Conservation (phyloP, 1,140 invertebrate genomes). For the Leptonema lineaticorne region DNA sequence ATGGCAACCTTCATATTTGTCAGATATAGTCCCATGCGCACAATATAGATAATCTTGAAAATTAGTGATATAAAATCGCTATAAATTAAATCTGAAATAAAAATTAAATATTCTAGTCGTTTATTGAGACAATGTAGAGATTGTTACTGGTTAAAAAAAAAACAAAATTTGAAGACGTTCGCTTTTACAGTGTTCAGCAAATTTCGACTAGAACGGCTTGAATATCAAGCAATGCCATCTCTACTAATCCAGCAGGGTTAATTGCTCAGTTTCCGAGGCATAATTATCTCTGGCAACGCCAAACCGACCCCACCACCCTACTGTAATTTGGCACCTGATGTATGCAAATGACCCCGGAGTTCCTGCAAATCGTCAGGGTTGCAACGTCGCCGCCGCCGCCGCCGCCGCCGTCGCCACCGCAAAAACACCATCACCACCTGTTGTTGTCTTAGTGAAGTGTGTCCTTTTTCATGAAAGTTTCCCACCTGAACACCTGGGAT, state of each 20-base stretch:
- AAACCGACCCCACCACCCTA: neutral
- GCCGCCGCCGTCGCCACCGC: constrained; percentile 2
- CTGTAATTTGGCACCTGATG: constrained; percentile 41
- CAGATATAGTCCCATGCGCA: too few relatives aligned
- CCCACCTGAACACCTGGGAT: neutral
- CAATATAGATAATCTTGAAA: too few relatives aligned
- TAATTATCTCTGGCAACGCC: constrained; percentile 22
- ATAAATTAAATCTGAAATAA: too few relatives aligned
- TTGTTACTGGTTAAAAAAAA: too few relatives aligned
- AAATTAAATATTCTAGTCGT: too few relatives aligned
- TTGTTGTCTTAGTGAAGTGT: constrained; percentile 11
- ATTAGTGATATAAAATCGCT: too few relatives aligned
- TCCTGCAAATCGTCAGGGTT: constrained; percentile 30
- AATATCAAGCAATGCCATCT: neutral
- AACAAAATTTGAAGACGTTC: too few relatives aligned
- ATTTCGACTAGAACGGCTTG: too few relatives aligned
- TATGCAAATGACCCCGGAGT: constrained; percentile 40
- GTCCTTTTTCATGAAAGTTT: neutral
- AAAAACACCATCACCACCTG: constrained; percentile 22
- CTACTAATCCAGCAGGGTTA: constrained; percentile 24
- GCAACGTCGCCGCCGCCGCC: neutral
- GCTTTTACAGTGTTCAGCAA: too few relatives aligned
- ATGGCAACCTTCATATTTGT: too few relatives aligned
- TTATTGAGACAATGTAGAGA: too few relatives aligned
- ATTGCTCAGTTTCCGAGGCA: constrained; percentile 23